Evolutionary conservation across 2,113 vertebrate genomes (phyloP), one percentile per base, ranked within the genome.

Genomic region (Pachypanchax playfairii): DNA sequence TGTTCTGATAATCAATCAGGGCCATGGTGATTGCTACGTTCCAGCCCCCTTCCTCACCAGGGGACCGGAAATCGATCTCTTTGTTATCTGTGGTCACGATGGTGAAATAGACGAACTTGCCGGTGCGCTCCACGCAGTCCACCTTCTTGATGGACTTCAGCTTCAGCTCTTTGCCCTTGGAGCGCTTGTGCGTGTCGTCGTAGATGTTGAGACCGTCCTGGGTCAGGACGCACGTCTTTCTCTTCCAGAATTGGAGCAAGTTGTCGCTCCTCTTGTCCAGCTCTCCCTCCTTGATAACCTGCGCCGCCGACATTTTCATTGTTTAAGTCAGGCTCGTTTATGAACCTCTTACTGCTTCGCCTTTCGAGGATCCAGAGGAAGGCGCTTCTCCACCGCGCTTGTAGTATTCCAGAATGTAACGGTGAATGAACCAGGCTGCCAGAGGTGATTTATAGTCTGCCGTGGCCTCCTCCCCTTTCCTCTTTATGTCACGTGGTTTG

Each of bases 21-120:
- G 97, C 97, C 94, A 99, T 92, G 25, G 96, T 94, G 91, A 99
- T 98, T 65, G 95, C 92, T 5, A 96, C 94, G 70, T 96, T 97
- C 97, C 97, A 99, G 89, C 93, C 93, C 93, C 92, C 93, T 24
- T 92, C 89, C 84, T 96, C 94, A 42, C 90, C 93, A 0, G 94
- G 73, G 87, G 96, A 98, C 83, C 97, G 92, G 91, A 99, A 98
- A 82, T 98, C 96, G 76, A 98, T 97, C 90, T 98, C 96, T 84
- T 96, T 96, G 82, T 92, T 90, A 88, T 97, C 94, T 11, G 93
- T 96, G 79, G 97, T 98, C 33, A 98, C 97, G 75, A 98, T 95
- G 82, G 97, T 98, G 93, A 98, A 98, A 86, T 98, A 98, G 83
- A 98, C 91, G 90, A 97, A 96, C 83, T 95, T 97, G 83, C 94